Percentiles rank a stretch among this genome's conserved stretches.
These are phyloP conservation scores for Drosophila antonietae DNA, from an alignment of 2,888 invertebrate genomes.

Conservation along the genomic window DNA sequence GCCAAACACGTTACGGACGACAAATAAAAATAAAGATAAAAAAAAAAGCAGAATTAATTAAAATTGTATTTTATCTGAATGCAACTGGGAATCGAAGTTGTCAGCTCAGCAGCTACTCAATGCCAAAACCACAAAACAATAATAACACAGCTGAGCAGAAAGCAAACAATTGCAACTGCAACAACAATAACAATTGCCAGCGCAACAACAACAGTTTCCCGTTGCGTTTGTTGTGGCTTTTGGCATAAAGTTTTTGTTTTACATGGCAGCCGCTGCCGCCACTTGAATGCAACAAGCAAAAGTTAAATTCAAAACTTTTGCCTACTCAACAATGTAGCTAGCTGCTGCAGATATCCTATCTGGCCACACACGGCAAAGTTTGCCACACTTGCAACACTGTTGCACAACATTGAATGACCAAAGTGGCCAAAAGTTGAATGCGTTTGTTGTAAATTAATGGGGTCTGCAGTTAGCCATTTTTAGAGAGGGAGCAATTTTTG, in stretches of 20 bases:
- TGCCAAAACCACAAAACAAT: slow-evolving; percentile 55
- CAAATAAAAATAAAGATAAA: slow-evolving; percentile 13
- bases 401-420: slow-evolving; percentile 33
- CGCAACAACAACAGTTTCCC: slow-evolving; percentile 45
- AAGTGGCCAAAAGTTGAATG: slow-evolving; percentile 23
- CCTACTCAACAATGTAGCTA: slow-evolving; percentile 59
- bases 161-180: slow-evolving; percentile 26
- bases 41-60: slow-evolving; percentile 68
- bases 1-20: slow-evolving; percentile 55
- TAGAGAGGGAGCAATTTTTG: background rate
- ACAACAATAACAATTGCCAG: slow-evolving; percentile 11
- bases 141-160: slow-evolving; percentile 31
- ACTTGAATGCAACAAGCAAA: slow-evolving; percentile 73
- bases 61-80: slow-evolving; percentile 62
- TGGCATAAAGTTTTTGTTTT: slow-evolving; percentile 65
- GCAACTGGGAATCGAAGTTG: slow-evolving; percentile 32
- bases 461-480: background rate
- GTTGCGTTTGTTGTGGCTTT: slow-evolving; percentile 27
- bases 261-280: slow-evolving; percentile 50
- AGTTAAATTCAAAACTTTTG: slow-evolving; percentile 68
- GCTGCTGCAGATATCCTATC: slow-evolving; percentile 28
- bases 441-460: background rate
- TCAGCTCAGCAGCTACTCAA: slow-evolving; percentile 39
- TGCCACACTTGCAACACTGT: slow-evolving; percentile 43
- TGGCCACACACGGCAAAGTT: slow-evolving; percentile 37